Conservation (phyloP, 2,888 invertebrate species). For the Nymphalis urticae region DNA sequence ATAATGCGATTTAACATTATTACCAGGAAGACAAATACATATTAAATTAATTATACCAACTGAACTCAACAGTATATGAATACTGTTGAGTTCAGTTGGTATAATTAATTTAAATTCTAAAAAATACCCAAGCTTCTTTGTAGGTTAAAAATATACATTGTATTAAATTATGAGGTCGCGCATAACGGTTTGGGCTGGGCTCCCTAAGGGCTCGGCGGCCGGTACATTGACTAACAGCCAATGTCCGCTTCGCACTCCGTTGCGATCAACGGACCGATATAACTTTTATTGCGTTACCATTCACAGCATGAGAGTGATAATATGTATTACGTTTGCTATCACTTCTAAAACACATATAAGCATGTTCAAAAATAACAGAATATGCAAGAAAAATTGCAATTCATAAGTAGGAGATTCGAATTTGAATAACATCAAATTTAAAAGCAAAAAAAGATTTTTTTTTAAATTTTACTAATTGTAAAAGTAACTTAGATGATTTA, state of each 20-base stretch:
- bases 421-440: no score
- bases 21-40: no score
- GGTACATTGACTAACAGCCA: constrained; percentile 26
- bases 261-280: constrained; percentile 30
- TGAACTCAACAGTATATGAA: no score
- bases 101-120: background rate
- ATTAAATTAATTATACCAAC: no score
- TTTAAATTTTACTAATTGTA: no score
- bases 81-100: background rate
- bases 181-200: constrained; percentile 34
- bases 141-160: constrained; percentile 8
- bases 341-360: background rate
- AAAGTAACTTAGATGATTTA: no score
- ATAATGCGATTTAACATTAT: no score
- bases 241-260: constrained; percentile 36
- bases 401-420: no score
- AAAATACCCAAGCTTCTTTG: background rate
- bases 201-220: constrained; percentile 34
- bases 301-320: background rate
- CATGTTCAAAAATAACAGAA: no score
- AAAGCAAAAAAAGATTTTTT: no score
- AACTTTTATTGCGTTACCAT: constrained; percentile 30
- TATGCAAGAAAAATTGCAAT: no score
- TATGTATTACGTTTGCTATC: background rate
- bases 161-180: constrained; percentile 33